phyloP scores from a whole-genome alignment of 2,888 invertebrate genomes.

The Hipparchia semele region DNA sequence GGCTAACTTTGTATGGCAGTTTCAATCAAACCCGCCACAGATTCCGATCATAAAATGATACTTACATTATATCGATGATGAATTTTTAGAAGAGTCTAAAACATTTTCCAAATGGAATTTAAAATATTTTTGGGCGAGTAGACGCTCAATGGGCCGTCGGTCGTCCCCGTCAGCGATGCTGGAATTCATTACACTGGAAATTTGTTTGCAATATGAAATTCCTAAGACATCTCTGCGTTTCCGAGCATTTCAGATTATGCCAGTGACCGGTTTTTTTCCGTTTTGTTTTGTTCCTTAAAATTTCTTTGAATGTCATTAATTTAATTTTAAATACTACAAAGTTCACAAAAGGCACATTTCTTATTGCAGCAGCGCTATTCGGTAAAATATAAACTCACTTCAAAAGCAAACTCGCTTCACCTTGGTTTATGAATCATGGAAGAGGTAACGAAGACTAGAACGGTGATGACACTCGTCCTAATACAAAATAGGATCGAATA shows the following conservation, averaged over 20 bases:
- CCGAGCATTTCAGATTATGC: conserved; percentile 32
- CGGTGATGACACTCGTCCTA: too few relatives aligned
- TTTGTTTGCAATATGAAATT: conserved; percentile 75
- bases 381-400: too few relatives aligned
- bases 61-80: neutral
- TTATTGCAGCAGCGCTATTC: too few relatives aligned
- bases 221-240: conserved; percentile 48
- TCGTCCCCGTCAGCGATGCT: conserved; percentile 36
- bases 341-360: too few relatives aligned
- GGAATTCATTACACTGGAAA: conserved; percentile 68
- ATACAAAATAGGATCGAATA: too few relatives aligned
- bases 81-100: conserved; percentile 18
- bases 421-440: too few relatives aligned
- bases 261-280: conserved; percentile 22
- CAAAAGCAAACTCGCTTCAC: too few relatives aligned
- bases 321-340: neutral
- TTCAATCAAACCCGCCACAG: too few relatives aligned
- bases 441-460: too few relatives aligned
- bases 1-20: too few relatives aligned
- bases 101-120: conserved; percentile 28
- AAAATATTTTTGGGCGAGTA: conserved; percentile 29
- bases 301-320: conserved; percentile 1
- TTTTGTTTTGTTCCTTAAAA: neutral
- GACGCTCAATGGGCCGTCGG: conserved; percentile 33
- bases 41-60: neutral